Percentiles rank a stretch among this genome's conserved stretches.
phyloP scores from a whole-genome alignment of 1,140 invertebrate genomes.

The Orchestia grillus region DNA sequence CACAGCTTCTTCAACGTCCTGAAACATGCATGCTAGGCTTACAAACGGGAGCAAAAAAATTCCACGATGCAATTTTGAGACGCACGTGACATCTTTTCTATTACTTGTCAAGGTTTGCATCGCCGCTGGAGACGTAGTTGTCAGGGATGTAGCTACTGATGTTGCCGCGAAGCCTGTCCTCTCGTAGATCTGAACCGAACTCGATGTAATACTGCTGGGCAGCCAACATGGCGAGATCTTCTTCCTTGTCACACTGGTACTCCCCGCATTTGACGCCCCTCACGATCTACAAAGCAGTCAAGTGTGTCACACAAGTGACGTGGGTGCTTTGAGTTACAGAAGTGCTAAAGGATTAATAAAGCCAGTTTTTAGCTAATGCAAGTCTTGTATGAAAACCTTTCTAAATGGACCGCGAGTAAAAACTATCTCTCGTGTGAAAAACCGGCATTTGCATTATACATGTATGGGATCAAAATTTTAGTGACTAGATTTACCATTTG shows the following conservation, averaged over 20 bases:
- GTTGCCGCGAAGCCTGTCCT: constrained; percentile 87
- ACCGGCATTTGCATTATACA: background rate
- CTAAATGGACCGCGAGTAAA: background rate
- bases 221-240: constrained; percentile 98
- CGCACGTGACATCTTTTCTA: background rate
- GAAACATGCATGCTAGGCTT: background rate
- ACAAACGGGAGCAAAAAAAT: background rate
- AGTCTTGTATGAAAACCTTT: background rate
- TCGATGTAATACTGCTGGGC: constrained; percentile 99
- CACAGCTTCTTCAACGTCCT: background rate
- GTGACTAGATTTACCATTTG: too few relatives aligned
- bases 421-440: background rate
- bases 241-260: constrained; percentile 96
- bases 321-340: background rate
- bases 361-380: background rate
- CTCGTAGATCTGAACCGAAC: constrained; percentile 88
- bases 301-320: background rate
- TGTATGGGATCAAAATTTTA: too few relatives aligned
- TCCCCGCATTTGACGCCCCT: constrained; percentile 98
- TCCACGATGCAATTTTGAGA: background rate
- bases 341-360: background rate
- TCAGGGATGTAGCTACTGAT: constrained; percentile 97
- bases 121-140: constrained; percentile 82
- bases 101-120: constrained; percentile 84
- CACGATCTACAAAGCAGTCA: constrained; percentile 77